Conservation (phyloP, 2,888 invertebrate species). For the Brachynemurus nebulosus region DNA sequence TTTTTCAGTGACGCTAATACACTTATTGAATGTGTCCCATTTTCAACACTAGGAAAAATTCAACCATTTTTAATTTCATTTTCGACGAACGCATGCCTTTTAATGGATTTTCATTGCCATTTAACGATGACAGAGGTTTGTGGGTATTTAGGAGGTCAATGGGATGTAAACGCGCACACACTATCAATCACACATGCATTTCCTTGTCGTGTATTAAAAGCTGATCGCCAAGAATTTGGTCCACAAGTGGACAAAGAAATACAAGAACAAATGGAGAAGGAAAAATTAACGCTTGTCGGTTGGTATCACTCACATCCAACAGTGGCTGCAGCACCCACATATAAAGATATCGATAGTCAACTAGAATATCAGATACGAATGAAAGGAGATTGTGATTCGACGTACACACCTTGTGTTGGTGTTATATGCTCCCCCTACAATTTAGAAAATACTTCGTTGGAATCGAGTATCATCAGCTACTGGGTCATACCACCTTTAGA, state of each 20-base stretch:
- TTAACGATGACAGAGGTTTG: conserved; percentile 87
- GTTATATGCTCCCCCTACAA: conserved; percentile 82
- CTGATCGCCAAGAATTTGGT: conserved; percentile 57
- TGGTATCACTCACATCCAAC: conserved; percentile 95
- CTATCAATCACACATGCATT: conserved; percentile 54
- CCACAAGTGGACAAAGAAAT: conserved; percentile 69
- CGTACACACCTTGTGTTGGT: conserved; percentile 87
- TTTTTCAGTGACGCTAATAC: conserved; percentile 75
- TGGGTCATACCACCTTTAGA: conserved; percentile 97
- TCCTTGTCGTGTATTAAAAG: conserved; percentile 72
- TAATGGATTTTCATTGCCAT: conserved; percentile 90
- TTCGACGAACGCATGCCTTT: conserved; percentile 70
- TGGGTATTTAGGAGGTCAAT: conserved; percentile 90
- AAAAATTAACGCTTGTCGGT: conserved; percentile 70
- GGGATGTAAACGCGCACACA: conserved; percentile 78
- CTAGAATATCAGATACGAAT: conserved; percentile 89
- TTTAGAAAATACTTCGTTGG: conserved; percentile 59
- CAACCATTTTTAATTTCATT: conserved; percentile 86
- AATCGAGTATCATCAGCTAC: conserved; percentile 73
- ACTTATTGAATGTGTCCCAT: conserved; percentile 78
- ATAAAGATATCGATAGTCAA: conserved; percentile 82
- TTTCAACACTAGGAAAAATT: conserved; percentile 74
- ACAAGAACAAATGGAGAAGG: conserved; percentile 66
- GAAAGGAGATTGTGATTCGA: conserved; percentile 81
- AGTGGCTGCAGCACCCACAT: conserved; percentile 74